Evolutionary conservation across 2,113 vertebrate genomes (phyloP), one percentile per base, ranked within the genome.

Genomic region (Fregata magnificens): DNA sequence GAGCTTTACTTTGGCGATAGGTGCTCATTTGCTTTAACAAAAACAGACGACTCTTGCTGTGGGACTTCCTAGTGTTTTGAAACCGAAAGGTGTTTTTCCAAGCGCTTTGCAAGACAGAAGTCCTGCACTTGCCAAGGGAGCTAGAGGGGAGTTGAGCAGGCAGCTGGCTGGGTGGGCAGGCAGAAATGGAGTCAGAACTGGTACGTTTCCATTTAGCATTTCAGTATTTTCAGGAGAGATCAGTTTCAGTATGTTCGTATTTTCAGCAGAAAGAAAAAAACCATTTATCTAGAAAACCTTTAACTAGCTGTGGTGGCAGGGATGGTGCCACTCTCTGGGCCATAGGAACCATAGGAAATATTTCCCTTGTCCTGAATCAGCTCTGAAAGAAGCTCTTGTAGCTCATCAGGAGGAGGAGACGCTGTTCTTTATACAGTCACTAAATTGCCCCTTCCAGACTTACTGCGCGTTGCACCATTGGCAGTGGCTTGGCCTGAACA

Each of bases 211-310:
- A 55, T 45, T 89, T 47, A 78, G 7, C 10, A 84, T 70, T 56
- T 81, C 28, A 28, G 2, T 49, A 44, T 86, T 91, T 89, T 73
- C 59, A 66, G 38, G 11, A 67, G 22, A 71, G 73, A 74, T 28
- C 3, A 0, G 6, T 67, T 74, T 71, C n/a, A 55, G 18, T 49
- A 18, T 26, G 52, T 6, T 36, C 0, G 0, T 50, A 26, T 63
- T 79, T 90, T 87, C 29, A 72, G 45, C 50, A 72, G 52, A 85
- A 91, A 58, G 28, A 65, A 65, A 78, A 74, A 61, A 55, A 14
- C 2, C 10, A 40, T 31, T 76, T 76, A 12, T 32, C 62, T 73
- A 53, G 45, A 56, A 78, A 93, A 79, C 7, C 9, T 66, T 69
- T 45, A 86, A 31, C 31, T 66, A 14, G 8, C 40, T 86, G 8